Conservation (phyloP, 2,113 vertebrate genomes). For the Quiscalus mexicanus region DNA sequence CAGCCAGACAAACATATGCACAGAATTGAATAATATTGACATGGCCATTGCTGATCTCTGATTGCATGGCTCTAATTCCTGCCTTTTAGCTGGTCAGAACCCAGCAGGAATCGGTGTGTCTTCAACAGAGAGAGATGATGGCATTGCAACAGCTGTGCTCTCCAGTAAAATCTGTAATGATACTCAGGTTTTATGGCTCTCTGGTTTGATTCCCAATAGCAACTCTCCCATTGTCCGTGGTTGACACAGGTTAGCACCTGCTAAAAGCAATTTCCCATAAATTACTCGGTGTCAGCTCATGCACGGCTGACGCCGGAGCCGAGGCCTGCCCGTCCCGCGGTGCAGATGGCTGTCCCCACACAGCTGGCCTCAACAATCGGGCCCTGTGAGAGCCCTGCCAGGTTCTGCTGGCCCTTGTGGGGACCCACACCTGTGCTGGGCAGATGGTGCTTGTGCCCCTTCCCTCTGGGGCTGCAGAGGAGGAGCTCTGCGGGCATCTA, state of each 20-base stretch:
- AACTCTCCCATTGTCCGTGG: slow-evolving; percentile 61
- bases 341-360: slow-evolving; percentile 58
- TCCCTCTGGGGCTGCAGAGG: not conserved
- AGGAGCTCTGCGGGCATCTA: not conserved
- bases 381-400: slow-evolving; percentile 66
- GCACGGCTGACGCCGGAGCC: slow-evolving; percentile 16
- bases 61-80: not conserved
- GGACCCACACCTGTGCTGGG: slow-evolving; percentile 63
- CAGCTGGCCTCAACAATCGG: slow-evolving; percentile 64
- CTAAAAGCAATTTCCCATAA: slow-evolving; percentile 75
- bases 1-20: not conserved
- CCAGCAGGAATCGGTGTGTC: not conserved
- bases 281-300: slow-evolving; percentile 68
- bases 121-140: not conserved
- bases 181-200: slow-evolving; percentile 39
- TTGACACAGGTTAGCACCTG: slow-evolving; percentile 80
- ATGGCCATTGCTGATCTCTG: not conserved
- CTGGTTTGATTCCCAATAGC: slow-evolving; percentile 47
- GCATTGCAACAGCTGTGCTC: slow-evolving; percentile 72
- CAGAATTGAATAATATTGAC: not conserved
- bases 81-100: not conserved
- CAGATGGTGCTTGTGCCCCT: slow-evolving; percentile 53
- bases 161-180: slow-evolving; percentile 22
- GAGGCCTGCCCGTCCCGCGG: not conserved
- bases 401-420: not conserved